Conservation (phyloP, 2,888 invertebrate species). For the Rhingia rostrata region DNA sequence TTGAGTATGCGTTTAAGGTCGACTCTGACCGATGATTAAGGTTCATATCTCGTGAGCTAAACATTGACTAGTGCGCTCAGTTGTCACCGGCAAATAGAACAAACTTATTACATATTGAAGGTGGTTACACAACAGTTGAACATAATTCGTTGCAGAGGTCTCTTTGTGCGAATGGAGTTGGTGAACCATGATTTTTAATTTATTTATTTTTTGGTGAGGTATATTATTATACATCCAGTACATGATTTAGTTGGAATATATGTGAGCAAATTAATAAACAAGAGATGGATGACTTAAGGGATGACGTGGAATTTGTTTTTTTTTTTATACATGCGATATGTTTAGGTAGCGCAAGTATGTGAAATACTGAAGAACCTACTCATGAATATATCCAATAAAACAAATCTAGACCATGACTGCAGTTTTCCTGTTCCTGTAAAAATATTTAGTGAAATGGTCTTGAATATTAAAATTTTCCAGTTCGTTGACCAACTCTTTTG, state of each 20-base stretch:
- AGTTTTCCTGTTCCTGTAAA: too few relatives aligned
- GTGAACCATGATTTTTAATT: conserved; percentile 30
- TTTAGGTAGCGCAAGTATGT: too few relatives aligned
- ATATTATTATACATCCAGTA: too few relatives aligned
- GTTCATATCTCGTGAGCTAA: conserved; percentile 5
- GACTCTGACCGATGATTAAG: conserved; percentile 50
- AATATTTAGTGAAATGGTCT: neutral
- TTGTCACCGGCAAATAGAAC: conserved; percentile 26
- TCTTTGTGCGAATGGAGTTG: conserved; percentile 17
- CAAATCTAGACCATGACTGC: too few relatives aligned
- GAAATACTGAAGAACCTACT: too few relatives aligned
- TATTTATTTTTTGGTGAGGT: too few relatives aligned
- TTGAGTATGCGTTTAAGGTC: conserved; percentile 63
- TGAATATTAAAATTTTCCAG: neutral
- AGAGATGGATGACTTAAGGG: too few relatives aligned
- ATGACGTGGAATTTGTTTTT: too few relatives aligned
- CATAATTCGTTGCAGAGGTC: conserved; percentile 27
- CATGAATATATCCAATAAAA: too few relatives aligned
- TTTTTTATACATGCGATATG: too few relatives aligned
- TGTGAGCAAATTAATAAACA: too few relatives aligned
- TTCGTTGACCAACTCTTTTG: neutral
- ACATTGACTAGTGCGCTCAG: conserved; percentile 8
- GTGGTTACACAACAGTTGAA: conserved; percentile 20
- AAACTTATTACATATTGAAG: conserved; percentile 13
- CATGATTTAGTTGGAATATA: too few relatives aligned